Conservation (phyloP, 2,888 invertebrate genomes). For the Glaucopsyche alexis region DNA sequence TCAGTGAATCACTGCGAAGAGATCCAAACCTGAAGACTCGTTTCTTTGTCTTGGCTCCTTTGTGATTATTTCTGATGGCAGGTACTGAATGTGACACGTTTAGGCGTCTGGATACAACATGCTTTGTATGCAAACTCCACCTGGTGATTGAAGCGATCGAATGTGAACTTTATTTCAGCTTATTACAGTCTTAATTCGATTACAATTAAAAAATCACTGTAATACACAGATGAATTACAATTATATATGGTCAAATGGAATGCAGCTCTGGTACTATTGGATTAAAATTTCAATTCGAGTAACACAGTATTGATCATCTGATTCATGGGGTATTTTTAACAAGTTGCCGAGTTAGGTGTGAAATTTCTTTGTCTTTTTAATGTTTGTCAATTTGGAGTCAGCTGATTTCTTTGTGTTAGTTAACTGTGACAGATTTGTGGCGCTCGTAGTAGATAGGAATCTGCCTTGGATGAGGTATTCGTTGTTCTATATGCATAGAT, state of each 20-base stretch:
- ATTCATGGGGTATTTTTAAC: conserved; percentile 46
- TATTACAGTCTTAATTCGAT: conserved; percentile 32
- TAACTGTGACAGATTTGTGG: conserved; percentile 44
- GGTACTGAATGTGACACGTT: conserved; percentile 42
- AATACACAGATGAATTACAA: conserved; percentile 17
- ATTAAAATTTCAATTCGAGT: conserved; percentile 15
- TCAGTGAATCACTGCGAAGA: conserved; percentile 36
- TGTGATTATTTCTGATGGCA: conserved; percentile 46
- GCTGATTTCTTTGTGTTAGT: conserved; percentile 46
- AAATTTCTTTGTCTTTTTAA: conserved; percentile 44
- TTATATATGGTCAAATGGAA: neutral
- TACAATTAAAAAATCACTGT: neutral
- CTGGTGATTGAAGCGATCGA: conserved; percentile 30
- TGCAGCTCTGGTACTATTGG: neutral
- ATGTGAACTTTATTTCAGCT: conserved; percentile 29
- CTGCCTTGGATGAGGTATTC: conserved; percentile 26
- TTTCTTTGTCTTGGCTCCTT: conserved; percentile 44
- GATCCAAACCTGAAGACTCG: conserved; percentile 38
- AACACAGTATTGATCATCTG: conserved; percentile 33
- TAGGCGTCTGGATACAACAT: conserved; percentile 33
- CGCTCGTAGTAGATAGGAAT: conserved; percentile 34
- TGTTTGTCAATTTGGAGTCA: conserved; percentile 40
- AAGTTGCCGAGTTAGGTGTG: conserved; percentile 41
- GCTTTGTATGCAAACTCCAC: conserved; percentile 31
- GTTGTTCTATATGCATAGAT: conserved; percentile 11